Evolutionary conservation across 2,113 vertebrate species (phyloP), one percentile per base, ranked within the genome.

Genomic region (Aspidoscelis tigris): DNA sequence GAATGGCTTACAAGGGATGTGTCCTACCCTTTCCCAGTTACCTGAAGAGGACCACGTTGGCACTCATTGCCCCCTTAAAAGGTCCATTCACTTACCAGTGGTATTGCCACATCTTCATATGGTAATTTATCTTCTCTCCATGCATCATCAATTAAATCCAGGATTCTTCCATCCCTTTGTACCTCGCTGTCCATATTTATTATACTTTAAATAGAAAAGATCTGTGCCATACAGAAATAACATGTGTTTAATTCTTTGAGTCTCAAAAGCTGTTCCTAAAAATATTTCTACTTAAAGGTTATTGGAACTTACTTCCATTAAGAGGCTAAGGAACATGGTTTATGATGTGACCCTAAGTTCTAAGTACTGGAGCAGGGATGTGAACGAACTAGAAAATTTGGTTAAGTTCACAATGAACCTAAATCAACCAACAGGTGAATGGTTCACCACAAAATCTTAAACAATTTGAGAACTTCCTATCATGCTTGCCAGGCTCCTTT

Each of bases 101-200:
- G 98, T 85, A 99, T 98, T 1, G 98, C 97, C 66, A 99, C 98
- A 55, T 99, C 98, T 82, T 99, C 98, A 2, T 99, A 99, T 0
- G 99, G 99, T 66, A 99, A 90, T 47, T 97, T 97, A 90, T 99
- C 98, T 89, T 99, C 98, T 84, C 98, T 97, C 99, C 98, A 99
- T 0, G 98, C 98, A 18, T 99, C 98, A 11, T 99, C 98, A 4
- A 99, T 99, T 74, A 99, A 94, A 88, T 99, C 99, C 92, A 99
- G 93, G 88, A 99, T 98, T 86, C 98, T 97, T 58, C 99, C 98
- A 7, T 99, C 99, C 87, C 98, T 95, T 74, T 98, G 98, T 39
- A 99, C 98, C 86, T 99, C 98, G 39, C 99, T 99, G 94, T 99
- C 99, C 98, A 99, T 99, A 5, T 9, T 83, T 18, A 50, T 24